phyloP scores from a whole-genome alignment of 2,888 invertebrate species.

The Drosophila monieri region DNA sequence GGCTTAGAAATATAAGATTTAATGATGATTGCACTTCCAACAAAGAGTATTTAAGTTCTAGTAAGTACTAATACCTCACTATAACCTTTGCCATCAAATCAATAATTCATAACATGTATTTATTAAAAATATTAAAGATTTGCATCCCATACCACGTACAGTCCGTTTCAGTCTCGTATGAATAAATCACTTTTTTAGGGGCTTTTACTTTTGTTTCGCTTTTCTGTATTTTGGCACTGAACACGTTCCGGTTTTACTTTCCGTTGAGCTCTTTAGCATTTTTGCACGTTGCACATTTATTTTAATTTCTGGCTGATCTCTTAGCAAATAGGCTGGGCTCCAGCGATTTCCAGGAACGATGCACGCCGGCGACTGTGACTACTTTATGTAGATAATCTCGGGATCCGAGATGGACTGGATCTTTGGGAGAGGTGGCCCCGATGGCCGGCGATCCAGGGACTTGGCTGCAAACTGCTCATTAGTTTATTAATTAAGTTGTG shows the following conservation, averaged over 20 bases:
- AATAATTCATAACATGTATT: background rate
- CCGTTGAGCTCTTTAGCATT: constrained; percentile 51
- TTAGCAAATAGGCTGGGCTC: constrained; percentile 54
- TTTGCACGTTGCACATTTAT: constrained; percentile 78
- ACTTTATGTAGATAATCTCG: constrained; percentile 62
- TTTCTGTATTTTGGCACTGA: constrained; percentile 35
- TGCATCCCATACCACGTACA: constrained; percentile 9
- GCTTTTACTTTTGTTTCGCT: constrained; percentile 27
- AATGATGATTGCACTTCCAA: background rate
- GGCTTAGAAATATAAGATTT: background rate
- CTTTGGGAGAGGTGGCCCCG: constrained; percentile 1
- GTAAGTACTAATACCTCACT: background rate
- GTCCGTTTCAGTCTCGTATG: constrained; percentile 35
- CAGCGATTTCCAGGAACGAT: constrained; percentile 20
- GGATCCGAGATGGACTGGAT: constrained; percentile 9
- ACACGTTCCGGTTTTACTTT: constrained; percentile 41
- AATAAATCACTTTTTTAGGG: constrained; percentile 43
- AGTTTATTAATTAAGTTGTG: constrained; percentile 79
- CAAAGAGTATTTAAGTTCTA: too few species aligned
- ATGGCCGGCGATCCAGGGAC: constrained; percentile 13
- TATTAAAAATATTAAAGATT: background rate
- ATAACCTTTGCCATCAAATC: background rate
- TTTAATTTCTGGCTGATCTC: constrained; percentile 70
- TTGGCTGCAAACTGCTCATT: constrained; percentile 71
- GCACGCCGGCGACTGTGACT: constrained; percentile 26